phyloP scores from a whole-genome alignment of 2,797 vertebrate species.

The Schizopygopsis pylzovi region DNA sequence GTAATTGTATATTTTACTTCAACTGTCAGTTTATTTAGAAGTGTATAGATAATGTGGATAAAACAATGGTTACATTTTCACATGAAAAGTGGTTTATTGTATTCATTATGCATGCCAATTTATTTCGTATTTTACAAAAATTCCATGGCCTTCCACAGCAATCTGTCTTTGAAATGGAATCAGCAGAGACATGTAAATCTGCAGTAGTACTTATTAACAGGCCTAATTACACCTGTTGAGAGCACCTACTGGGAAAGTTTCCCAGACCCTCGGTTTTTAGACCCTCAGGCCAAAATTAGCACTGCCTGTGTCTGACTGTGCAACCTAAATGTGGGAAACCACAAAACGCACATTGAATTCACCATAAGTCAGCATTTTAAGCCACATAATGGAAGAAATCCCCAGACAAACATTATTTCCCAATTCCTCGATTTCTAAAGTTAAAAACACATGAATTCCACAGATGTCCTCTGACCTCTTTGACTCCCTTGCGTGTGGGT shows the following conservation, averaged over 20 bases:
- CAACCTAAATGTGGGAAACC: constrained; percentile 5
- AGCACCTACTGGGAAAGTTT: constrained; percentile 50
- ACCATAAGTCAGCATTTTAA: constrained; percentile 11
- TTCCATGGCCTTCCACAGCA: background rate
- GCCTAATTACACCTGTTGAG: constrained; percentile 53
- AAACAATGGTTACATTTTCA: background rate
- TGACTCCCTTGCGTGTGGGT: constrained; percentile 51
- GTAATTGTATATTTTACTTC: background rate
- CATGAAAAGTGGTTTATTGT: background rate
- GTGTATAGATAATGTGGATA: background rate
- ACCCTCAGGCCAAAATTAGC: constrained; percentile 27
- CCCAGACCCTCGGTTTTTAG: constrained; percentile 5
- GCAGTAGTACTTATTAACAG: constrained; percentile 45
- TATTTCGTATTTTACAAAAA: background rate
- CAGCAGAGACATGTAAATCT: constrained; percentile 20
- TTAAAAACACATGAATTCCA: constrained; percentile 41
- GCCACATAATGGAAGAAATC: constrained; percentile 22
- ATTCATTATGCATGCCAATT: background rate
- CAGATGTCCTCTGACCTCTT: constrained; percentile 49
- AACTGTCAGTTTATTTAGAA: background rate
- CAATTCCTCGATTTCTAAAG: constrained; percentile 38
- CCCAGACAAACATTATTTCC: constrained; percentile 35
- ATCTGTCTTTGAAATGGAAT: constrained; percentile 16
- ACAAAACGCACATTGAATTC: constrained; percentile 3
- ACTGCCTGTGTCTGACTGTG: background rate